Percentiles rank a stretch among this genome's conserved stretches.
phyloP scores from a whole-genome alignment of 2,113 vertebrate species.

The sheep (Ovis aries) region ARS-UI_Ramb_v3.0 NC_056067.1:16706001-16706500 shows the following conservation, averaged over 20 bases:
- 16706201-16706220: background rate
- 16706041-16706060: background rate
- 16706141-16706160: accelerated
- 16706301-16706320: background rate
- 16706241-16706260: background rate
- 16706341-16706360: background rate
- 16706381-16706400: background rate
- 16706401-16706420: background rate
- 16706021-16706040: background rate
- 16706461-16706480: background rate
- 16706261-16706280: background rate
- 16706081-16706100: background rate
- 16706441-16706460: background rate
- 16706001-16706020: background rate
- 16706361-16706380: background rate
- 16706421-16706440: background rate
- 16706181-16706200: background rate
- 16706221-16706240: background rate
- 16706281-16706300: background rate
- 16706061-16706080: background rate
- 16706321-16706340: accelerated
- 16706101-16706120: background rate
- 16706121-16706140: background rate
- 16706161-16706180: background rate
- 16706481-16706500: background rate